Evolutionary conservation across 2,113 vertebrate genomes (phyloP).

Genomic region (Connochaetes taurinus): DNA sequence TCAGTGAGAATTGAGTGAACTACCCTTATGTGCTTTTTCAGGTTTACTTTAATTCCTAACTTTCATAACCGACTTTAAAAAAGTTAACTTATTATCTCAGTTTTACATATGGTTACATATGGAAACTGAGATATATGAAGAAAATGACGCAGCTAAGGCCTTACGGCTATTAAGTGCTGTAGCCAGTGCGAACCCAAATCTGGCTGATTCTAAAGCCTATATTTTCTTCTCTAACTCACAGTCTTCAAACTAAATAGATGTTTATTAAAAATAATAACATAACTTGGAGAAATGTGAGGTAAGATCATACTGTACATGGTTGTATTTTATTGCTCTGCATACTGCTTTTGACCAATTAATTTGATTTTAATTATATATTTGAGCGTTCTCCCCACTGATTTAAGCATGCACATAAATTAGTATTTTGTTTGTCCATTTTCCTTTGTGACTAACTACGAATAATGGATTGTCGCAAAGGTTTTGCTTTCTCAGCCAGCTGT

Average conservation of each 20-base stretch:
- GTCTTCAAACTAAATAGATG: not conserved
- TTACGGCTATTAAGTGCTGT: not conserved
- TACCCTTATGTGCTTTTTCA: not conserved
- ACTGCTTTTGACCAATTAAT: not conserved
- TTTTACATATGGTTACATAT: not conserved
- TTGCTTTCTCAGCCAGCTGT: not conserved
- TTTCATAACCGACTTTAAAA: not conserved
- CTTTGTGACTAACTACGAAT: not conserved
- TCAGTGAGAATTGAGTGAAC: not conserved
- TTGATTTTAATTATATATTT: conserved; percentile 1
- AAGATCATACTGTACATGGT: not conserved
- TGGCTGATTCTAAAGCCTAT: not conserved
- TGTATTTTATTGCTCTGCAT: not conserved
- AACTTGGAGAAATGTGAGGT: not conserved
- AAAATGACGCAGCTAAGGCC: not conserved
- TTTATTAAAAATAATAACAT: not conserved
- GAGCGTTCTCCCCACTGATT: not conserved
- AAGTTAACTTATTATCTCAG: not conserved
- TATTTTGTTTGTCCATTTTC: not conserved
- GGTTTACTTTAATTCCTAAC: not conserved
- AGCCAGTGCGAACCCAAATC: not conserved
- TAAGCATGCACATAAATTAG: not conserved
- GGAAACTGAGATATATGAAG: not conserved
- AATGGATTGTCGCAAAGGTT: not conserved
- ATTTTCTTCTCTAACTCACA: not conserved